phyloP scores from a whole-genome alignment of 35 echinoderm and acorn worm species.

The Strongylocentrotus purpuratus region DNA sequence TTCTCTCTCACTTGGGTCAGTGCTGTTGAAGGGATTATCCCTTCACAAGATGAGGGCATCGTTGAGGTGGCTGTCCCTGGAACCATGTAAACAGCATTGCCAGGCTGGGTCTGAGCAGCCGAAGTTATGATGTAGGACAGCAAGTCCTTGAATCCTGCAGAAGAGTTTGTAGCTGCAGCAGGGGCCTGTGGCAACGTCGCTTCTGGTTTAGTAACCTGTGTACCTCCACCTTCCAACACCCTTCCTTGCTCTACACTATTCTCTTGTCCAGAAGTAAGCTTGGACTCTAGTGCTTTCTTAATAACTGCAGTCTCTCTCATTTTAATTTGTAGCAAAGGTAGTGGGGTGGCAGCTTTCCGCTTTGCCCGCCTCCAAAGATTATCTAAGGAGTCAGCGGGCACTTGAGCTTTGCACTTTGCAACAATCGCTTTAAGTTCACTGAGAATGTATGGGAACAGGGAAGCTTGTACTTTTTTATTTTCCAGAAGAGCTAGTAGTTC shows the following conservation, averaged over 20 bases:
- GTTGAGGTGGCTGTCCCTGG: background rate
- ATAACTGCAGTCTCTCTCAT: background rate
- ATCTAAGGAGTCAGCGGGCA: background rate
- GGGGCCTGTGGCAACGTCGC: background rate
- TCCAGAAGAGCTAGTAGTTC: slow-evolving; percentile 7
- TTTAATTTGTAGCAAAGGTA: slow-evolving; percentile 30
- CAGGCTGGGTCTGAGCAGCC: background rate
- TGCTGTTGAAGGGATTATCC: background rate
- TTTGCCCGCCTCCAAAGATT: background rate
- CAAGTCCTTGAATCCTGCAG: background rate
- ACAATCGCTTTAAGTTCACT: background rate
- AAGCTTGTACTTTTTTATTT: slow-evolving; percentile 17
- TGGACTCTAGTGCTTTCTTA: slow-evolving; percentile 21
- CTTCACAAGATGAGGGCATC: background rate
- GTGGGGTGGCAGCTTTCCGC: slow-evolving; percentile 25
- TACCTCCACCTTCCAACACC: background rate
- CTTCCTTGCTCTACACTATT: slow-evolving; percentile 27
- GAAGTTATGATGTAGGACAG: slow-evolving; percentile 29
- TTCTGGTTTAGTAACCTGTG: background rate
- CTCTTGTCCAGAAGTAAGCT: background rate
- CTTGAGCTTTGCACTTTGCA: slow-evolving; percentile 32
- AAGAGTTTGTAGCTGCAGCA: background rate
- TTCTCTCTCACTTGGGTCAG: background rate
- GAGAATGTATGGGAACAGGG: background rate
- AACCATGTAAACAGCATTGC: slow-evolving; percentile 26